Evolutionary conservation across 2,888 invertebrate species (phyloP).

Genomic region (Diarsia mendica): DNA sequence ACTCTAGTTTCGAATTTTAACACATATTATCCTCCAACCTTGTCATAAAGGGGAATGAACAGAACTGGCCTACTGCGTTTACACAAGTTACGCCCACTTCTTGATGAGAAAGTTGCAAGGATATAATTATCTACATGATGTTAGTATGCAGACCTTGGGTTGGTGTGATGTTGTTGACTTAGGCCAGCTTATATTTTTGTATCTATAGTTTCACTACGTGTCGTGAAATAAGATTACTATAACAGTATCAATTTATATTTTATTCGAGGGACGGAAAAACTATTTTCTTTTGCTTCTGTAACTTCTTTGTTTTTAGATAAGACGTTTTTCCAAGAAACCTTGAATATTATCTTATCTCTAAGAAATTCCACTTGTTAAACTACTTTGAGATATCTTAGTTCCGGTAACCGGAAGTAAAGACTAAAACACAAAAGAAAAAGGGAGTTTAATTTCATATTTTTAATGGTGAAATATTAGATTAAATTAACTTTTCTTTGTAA

Average conservation of each 20-base stretch:
- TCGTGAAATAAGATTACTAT: constrained; percentile 14
- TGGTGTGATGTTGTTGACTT: constrained; percentile 4
- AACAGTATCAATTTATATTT: not conserved
- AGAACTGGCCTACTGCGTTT: constrained; percentile 11
- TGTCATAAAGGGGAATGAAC: constrained; percentile 19
- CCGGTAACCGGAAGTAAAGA: constrained; percentile 9
- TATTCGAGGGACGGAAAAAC: not conserved
- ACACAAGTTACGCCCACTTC: constrained; percentile 14
- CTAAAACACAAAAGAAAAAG: not conserved
- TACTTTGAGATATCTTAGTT: constrained; percentile 16
- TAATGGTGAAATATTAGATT: constrained; percentile 9
- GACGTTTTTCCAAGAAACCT: not conserved
- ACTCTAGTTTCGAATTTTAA: constrained; percentile 61
- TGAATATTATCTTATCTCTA: constrained; percentile 11
- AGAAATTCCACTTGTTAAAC: constrained; percentile 3
- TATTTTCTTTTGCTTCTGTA: not conserved
- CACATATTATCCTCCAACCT: constrained; percentile 43
- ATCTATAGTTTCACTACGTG: constrained; percentile 9
- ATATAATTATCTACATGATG: constrained; percentile 3
- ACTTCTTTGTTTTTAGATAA: constrained; percentile 20
- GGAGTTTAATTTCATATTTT: constrained; percentile 13
- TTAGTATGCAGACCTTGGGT: not conserved
- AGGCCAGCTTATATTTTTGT: constrained; percentile 4
- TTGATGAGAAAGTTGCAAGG: not conserved
- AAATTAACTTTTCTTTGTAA: not conserved